phyloP scores from a whole-genome alignment of 2,113 vertebrate genomes.

The Gallinago media region DNA sequence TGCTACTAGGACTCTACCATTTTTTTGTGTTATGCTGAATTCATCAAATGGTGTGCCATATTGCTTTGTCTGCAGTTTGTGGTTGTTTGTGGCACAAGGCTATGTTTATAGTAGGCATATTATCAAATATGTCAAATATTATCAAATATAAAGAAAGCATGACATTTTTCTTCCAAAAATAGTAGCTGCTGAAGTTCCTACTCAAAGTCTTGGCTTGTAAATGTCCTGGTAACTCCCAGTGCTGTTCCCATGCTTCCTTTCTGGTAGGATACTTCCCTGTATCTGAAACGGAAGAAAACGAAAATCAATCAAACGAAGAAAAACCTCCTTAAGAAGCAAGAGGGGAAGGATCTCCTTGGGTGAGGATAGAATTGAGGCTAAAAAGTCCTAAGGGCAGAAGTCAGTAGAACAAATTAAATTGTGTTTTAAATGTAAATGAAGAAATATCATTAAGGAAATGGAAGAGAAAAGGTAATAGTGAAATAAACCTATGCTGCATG shows the following conservation, averaged over 20 bases:
- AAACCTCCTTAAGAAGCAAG: neutral
- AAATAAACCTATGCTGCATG: conserved; percentile 30
- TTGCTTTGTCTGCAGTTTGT: conserved; percentile 38
- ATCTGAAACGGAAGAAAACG: neutral
- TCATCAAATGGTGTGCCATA: neutral
- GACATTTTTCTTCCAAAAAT: conserved; percentile 5
- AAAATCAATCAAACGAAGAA: neutral
- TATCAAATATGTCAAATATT: conserved; percentile 51
- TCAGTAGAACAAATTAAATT: neutral
- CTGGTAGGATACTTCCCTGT: neutral
- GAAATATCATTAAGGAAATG: conserved; percentile 25
- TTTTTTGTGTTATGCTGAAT: neutral
- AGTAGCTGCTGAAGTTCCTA: neutral
- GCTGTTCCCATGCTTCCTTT: neutral
- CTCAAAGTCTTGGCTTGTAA: neutral
- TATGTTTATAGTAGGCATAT: conserved; percentile 13
- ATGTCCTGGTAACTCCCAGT: neutral
- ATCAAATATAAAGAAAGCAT: conserved; percentile 30
- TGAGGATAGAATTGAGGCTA: neutral
- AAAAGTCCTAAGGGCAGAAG: neutral
- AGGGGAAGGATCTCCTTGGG: neutral
- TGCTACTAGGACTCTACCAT: neutral
- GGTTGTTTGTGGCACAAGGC: conserved; percentile 7
- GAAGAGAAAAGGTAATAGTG: conserved; percentile 8
- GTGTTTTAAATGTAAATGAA: conserved; percentile 34